Conservation (phyloP, 2,797 vertebrate genomes). For the Liparis tanakae region DNA sequence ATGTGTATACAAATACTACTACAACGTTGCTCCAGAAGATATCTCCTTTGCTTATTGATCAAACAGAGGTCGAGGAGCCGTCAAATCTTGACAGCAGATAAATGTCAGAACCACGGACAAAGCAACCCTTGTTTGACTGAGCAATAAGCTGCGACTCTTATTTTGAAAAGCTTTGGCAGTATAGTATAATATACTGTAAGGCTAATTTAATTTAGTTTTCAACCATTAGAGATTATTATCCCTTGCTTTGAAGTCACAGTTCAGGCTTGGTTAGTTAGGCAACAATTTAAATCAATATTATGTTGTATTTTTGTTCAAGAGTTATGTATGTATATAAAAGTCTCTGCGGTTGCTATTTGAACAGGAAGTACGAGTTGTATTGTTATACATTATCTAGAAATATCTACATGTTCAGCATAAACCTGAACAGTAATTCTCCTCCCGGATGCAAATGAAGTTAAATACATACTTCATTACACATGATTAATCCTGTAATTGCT, state of each 20-base stretch:
- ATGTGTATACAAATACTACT: constrained; percentile 24
- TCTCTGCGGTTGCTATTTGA: not conserved
- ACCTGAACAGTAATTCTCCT: not conserved
- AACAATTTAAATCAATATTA: not conserved
- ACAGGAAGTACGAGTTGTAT: not conserved
- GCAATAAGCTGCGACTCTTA: not conserved
- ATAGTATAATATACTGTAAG: not conserved
- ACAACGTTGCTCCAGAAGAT: not conserved
- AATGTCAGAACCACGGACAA: constrained; percentile 28
- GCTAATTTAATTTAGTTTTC: not conserved
- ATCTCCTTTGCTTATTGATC: constrained; percentile 37
- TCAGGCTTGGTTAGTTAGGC: not conserved
- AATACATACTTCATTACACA: not conserved
- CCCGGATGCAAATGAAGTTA: not conserved
- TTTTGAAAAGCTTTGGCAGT: not conserved
- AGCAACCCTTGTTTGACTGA: not conserved
- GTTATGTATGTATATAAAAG: not conserved
- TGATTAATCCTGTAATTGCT: not conserved
- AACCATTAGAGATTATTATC: not conserved
- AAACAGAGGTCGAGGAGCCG: constrained; percentile 5
- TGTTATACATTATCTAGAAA: not conserved
- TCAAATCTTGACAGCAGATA: constrained; percentile 37
- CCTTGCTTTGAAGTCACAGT: not conserved
- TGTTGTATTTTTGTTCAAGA: not conserved
- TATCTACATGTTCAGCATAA: not conserved